Conservation (phyloP, 2,797 vertebrate species). For the Picus viridis region DNA sequence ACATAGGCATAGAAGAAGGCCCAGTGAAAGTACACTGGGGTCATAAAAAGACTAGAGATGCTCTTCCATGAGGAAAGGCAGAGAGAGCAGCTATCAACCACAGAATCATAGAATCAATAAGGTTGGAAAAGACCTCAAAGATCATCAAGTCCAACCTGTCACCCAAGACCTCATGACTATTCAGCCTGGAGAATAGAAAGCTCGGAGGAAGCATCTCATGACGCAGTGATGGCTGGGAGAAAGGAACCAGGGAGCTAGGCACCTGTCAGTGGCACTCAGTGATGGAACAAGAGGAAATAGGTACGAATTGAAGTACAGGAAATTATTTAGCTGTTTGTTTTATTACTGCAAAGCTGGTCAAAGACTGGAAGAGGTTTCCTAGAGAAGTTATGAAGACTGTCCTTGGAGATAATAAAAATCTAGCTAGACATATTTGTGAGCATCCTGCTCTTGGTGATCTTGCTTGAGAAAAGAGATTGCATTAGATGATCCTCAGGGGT, state of each 20-base stretch:
- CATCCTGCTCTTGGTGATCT: background rate
- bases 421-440: background rate
- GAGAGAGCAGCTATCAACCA: background rate
- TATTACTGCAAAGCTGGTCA: background rate
- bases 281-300: background rate
- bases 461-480: background rate
- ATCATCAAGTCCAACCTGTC: too few species aligned
- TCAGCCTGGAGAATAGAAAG: background rate
- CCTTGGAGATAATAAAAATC: background rate
- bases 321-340: too few species aligned
- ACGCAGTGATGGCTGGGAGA: background rate
- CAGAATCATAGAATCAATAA: too few species aligned
- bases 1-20: background rate
- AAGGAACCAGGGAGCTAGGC: background rate
- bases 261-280: background rate
- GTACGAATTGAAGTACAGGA: background rate
- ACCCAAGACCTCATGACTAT: too few species aligned
- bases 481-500: background rate
- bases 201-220: background rate
- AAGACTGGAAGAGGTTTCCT: background rate
- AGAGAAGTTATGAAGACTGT: fast-evolving
- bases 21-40: background rate
- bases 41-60: background rate
- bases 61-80: background rate
- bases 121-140: too few species aligned